Base-by-base conservation (phyloP, 2,113 vertebrate genomes). In the Ivindomyrus marchei region DNA sequence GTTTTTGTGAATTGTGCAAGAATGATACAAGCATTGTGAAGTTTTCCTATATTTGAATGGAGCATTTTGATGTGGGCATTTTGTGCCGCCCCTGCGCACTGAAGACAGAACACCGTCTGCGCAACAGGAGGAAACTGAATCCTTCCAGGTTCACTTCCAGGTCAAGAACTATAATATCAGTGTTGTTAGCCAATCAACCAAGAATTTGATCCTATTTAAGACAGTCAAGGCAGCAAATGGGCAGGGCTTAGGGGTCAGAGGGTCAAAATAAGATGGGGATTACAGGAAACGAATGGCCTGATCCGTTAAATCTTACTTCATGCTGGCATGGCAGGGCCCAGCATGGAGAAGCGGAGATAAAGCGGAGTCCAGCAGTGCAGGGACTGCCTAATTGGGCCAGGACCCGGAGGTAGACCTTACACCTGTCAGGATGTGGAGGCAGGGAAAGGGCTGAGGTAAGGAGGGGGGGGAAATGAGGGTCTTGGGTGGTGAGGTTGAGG, bases 121-220 rank as follows among this genome's bases (percentile, higher is more conserved):
- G 52, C 85, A 62, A 88, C 77, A 70, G 88, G 89, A 88, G 31
- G 27, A 85, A 53, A 83, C 66, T 45, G 87, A 87, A 90, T 74
- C 91, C 62, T 70, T 91, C 77, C 74, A 88, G 84, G 58, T 88
- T 87, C 77, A 87, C 91, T 90, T 91, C 89, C 91, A 49, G 90
- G 90, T 92, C 90, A 92, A 91, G 88, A 91, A 89, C 85, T 88
- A 91, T 92, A 47, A 89, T 90, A 93, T 91, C 91, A 62, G 53
- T 89, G 90, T 80, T 90, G 88, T 87, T 90, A 91, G 88, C 89
- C 92, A 92, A 93, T 92, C 90, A 85, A 53, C 58, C 31, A 86
- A 90, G 80, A 91, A 89, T 89, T 85, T 56, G 70, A 87, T 88
- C 90, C 85, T 52, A 45, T 88, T 90, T 90, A 90, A 90, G 47